Conservation (phyloP, 2,113 vertebrate genomes). For the Prionailurus bengalensis region DNA sequence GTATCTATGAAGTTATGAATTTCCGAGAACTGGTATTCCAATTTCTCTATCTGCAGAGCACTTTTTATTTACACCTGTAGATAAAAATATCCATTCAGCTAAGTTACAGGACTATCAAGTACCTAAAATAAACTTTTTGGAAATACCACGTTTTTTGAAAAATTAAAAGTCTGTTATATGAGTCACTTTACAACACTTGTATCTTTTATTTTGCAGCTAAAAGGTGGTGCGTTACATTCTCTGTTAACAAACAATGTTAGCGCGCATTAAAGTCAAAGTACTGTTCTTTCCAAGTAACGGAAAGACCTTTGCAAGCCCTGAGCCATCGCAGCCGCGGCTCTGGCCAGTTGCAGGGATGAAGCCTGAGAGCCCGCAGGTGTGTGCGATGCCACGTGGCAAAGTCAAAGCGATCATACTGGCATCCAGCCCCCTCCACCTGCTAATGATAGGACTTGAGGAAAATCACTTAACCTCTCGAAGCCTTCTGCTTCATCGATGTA, state of each 20-base stretch:
- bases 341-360: accelerated
- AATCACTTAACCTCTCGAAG: background rate
- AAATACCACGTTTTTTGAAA: background rate
- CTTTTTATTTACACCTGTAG: background rate
- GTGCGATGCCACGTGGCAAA: accelerated
- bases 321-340: accelerated
- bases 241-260: background rate
- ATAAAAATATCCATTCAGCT: background rate
- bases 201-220: constrained; percentile 41
- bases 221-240: background rate
- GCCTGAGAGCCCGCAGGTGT: no score
- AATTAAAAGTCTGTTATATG: constrained; percentile 13
- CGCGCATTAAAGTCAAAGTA: background rate
- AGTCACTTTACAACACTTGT: background rate
- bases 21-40: background rate
- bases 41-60: background rate
- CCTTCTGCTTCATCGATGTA: background rate
- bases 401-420: background rate
- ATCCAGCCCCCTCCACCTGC: background rate
- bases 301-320: background rate
- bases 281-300: background rate
- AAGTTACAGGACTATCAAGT: background rate
- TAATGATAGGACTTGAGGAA: background rate
- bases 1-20: background rate
- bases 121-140: background rate